Evolutionary conservation across 2,888 invertebrate species (phyloP).

Genomic region (Opisthograptis luteolata): DNA sequence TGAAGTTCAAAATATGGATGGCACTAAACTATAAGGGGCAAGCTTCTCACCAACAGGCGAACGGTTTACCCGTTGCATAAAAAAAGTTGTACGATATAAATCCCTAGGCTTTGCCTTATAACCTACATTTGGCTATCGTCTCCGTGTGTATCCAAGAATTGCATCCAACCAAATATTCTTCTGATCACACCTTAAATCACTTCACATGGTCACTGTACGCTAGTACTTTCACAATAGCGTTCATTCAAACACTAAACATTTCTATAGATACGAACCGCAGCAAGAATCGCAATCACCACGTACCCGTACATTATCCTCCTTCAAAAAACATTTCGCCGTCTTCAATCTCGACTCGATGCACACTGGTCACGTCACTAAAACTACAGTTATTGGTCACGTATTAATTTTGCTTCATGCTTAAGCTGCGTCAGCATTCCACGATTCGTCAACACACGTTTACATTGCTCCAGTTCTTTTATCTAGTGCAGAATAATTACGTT

Average conservation of each 20-base stretch:
- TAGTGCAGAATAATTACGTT: not conserved
- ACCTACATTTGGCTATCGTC: not conserved
- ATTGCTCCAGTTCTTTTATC: not conserved
- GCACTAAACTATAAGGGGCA: too few species aligned
- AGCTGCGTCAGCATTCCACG: conserved; percentile 28
- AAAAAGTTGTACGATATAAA: too few species aligned
- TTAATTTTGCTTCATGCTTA: conserved; percentile 32
- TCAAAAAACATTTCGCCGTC: conserved; percentile 55
- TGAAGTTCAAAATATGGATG: too few species aligned
- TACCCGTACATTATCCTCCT: conserved; percentile 61
- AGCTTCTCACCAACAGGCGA: too few species aligned
- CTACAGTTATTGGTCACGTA: conserved; percentile 47
- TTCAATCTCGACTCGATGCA: too few species aligned
- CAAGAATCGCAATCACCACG: conserved; percentile 57
- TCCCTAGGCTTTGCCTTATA: not conserved
- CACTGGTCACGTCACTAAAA: conserved; percentile 9
- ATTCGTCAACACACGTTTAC: not conserved
- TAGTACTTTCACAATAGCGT: conserved; percentile 1
- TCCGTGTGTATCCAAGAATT: not conserved
- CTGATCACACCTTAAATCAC: not conserved
- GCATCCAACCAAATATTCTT: not conserved
- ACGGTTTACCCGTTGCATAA: too few species aligned
- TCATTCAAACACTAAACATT: conserved; percentile 32
- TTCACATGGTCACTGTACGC: not conserved
- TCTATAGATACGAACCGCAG: conserved; percentile 62